These are phyloP conservation scores for Plutomurus gul DNA, from an alignment of 1,140 invertebrate species.

Conservation along the genomic window DNA sequence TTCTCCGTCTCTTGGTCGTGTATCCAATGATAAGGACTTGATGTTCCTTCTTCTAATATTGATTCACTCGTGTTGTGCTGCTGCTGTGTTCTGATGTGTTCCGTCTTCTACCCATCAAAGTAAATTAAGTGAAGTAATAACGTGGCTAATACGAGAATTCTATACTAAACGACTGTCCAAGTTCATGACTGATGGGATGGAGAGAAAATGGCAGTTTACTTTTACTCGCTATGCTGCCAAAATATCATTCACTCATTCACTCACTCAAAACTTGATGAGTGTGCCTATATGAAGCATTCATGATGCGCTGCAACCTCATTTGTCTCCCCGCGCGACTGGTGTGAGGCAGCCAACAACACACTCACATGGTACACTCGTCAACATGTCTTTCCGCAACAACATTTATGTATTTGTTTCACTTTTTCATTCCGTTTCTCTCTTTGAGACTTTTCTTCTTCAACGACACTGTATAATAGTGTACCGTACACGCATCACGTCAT, in stretches of 20 bases:
- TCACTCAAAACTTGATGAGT: no score
- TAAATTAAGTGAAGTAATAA: conserved; percentile 1
- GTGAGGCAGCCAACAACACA: no score
- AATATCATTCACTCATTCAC: neutral
- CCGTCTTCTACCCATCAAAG: neutral
- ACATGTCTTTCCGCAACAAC: no score
- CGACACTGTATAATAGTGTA: neutral
- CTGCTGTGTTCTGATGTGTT: neutral
- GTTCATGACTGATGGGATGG: conserved; percentile 9
- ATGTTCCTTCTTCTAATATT: neutral
- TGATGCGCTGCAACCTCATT: no score
- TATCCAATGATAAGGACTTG: neutral
- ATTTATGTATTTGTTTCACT: no score
- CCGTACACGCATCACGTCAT: neutral
- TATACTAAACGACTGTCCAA: neutral
- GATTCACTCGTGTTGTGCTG: neutral
- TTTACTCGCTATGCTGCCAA: conserved; percentile 1
- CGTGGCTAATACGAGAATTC: neutral
- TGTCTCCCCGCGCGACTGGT: no score
- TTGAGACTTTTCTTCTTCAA: no score
- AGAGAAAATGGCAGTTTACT: neutral
- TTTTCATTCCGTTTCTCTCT: no score
- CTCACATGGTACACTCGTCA: no score
- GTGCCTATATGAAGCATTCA: no score
- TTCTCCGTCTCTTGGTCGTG: no score